Evolutionary conservation across 2,797 vertebrate species (phyloP).

Genomic region (Tadarida brasiliensis): DNA sequence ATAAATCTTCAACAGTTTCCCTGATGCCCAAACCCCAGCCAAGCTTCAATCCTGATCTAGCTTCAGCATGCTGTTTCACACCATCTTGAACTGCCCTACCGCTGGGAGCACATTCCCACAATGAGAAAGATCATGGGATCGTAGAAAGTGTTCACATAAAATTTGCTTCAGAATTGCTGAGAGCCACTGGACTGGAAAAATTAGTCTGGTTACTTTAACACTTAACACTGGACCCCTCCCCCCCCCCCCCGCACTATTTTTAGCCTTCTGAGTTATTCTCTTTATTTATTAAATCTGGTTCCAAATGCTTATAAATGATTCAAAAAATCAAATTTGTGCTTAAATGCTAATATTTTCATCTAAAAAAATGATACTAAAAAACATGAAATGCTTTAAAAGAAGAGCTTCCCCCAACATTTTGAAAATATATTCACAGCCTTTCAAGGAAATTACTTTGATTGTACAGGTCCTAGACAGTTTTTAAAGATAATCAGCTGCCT

Average conservation of each 20-base stretch:
- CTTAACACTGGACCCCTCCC: not conserved
- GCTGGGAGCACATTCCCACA: not conserved
- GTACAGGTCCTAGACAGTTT: not conserved
- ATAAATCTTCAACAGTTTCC: not conserved
- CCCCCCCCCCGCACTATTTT: not conserved
- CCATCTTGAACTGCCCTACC: not conserved
- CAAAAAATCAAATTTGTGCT: constrained; percentile 37
- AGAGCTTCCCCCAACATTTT: not conserved
- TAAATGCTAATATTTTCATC: constrained; percentile 28
- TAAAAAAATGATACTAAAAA: constrained; percentile 30
- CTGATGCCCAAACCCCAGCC: not conserved
- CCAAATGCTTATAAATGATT: constrained; percentile 14
- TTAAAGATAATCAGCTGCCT: not conserved
- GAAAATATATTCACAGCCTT: not conserved
- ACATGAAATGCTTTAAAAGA: not conserved
- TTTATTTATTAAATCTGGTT: constrained; percentile 35
- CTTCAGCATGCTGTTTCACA: not conserved
- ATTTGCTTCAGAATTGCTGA: not conserved
- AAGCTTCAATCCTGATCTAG: not conserved
- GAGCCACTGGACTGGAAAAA: not conserved
- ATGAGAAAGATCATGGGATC: not conserved
- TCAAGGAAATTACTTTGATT: not conserved
- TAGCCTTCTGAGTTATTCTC: not conserved
- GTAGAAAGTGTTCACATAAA: not conserved
- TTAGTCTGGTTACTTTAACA: constrained; percentile 13